Base-by-base conservation (phyloP, 2,113 vertebrate genomes). In the Ageneiosus marmoratus region DNA sequence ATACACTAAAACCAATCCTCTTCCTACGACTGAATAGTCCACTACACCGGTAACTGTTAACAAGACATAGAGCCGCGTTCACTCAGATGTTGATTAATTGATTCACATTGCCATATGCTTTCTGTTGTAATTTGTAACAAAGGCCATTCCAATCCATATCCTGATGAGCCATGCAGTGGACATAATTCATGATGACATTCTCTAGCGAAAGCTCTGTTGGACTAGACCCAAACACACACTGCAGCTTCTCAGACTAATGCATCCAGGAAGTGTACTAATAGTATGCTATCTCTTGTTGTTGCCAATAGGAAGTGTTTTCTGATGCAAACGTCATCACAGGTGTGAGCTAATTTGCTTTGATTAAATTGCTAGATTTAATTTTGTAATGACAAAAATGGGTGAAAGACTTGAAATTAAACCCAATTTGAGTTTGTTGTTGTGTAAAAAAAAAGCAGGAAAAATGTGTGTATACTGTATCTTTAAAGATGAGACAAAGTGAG, bases 181-280 rank as follows among this genome's bases (percentile, higher is more conserved):
- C 67, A 82, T 84, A 87, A 84, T 81, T 87, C 82, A 84, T 77
- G 69, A 80, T 81, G 82, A 84, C 86, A 84, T 83, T 77, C 46
- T 87, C 79, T n/a, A 72, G 82, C 53, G 67, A 84, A 56, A 74
- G 79, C 69, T 81, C 62, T 34, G 67, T 41, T 84, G 83, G 79
- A 84, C 58, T 29, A 41, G 34, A 27, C 79, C 79, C 86, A 87
- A 56, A 82, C 48, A 72, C 78, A 53, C 34, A 37, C 74, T 80
- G 78, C 70, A 76, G 77, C 51, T 75, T 55, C 70, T 80, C 22
- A 73, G 82, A 74, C 24, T 74, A 77, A 87, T 73, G 67, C 79
- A 58, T 56, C n/a, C n/a, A n/a, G n/a, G n/a, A 56, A 56, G 32
- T 55, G 29, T 65, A n/a, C 50, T 70, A 60, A 60, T 56, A 60